phyloP scores from a whole-genome alignment of 2,113 vertebrate species.

The Meleagris gallopavo region DNA sequence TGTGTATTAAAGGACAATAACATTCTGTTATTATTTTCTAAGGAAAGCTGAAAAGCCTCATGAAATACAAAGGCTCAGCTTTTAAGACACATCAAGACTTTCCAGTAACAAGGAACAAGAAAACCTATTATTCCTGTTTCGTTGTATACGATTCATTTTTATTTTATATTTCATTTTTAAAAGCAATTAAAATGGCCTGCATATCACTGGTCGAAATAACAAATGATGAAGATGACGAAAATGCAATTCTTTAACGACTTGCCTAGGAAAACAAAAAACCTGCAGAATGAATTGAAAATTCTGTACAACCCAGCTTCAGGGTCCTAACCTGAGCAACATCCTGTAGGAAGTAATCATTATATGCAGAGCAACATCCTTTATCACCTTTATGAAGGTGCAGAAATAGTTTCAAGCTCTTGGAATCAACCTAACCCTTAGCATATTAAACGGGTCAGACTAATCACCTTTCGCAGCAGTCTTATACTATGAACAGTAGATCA shows the following conservation, averaged over 20 bases:
- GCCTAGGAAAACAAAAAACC: not conserved
- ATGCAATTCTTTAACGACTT: constrained; percentile 2
- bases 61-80: not conserved
- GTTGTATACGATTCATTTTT: not conserved
- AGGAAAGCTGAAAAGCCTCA: not conserved
- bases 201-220: not conserved
- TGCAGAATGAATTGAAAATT: not conserved
- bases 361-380: constrained; percentile 36
- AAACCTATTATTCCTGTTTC: not conserved
- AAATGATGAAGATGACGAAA: constrained; percentile 10
- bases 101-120: not conserved
- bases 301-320: not conserved
- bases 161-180: constrained; percentile 16
- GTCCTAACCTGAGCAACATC: not conserved
- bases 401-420: constrained; percentile 21
- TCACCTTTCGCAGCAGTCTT: not conserved
- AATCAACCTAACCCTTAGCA: constrained; percentile 42
- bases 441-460: not conserved
- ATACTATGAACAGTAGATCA: not conserved
- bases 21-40: constrained; percentile 9
- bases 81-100: not conserved
- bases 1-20: not conserved
- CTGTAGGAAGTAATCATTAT: not conserved
- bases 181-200: not conserved
- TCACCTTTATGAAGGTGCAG: constrained; percentile 24